Conservation (phyloP, 2,113 vertebrate genomes). For the Bubalus kerabau region DNA sequence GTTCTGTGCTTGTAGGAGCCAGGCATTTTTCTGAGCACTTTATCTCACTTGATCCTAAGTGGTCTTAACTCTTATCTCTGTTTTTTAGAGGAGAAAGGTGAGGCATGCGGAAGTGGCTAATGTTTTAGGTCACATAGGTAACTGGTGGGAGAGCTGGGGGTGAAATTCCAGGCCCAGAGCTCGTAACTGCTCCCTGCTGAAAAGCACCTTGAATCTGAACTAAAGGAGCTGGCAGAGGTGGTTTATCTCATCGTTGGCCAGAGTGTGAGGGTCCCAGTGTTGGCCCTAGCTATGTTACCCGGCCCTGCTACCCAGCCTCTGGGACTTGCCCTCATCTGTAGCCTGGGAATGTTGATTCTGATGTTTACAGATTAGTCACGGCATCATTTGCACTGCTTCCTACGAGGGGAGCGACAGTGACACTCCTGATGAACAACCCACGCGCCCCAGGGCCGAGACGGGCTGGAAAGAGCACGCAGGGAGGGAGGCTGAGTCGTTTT, state of each 20-base stretch:
- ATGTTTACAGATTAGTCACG: not conserved
- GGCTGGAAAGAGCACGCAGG: rapidly evolving
- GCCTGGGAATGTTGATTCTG: not conserved
- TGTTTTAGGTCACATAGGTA: not conserved
- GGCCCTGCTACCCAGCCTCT: not conserved
- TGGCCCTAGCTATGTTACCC: not conserved
- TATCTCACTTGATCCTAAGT: not conserved
- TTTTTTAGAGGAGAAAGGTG: not conserved
- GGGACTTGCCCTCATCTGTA: not conserved
- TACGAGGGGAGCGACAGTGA: not conserved
- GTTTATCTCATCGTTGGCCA: not conserved
- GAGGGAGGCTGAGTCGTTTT: not conserved
- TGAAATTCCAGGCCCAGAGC: not conserved
- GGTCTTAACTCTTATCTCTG: not conserved
- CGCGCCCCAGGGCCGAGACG: not conserved
- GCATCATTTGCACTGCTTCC: not conserved
- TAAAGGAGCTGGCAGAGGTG: not conserved
- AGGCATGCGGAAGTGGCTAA: not conserved
- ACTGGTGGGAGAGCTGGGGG: not conserved
- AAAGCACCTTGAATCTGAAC: not conserved
- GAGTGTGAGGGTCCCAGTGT: not conserved
- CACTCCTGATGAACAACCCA: not conserved
- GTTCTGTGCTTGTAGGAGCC: too few relatives aligned
- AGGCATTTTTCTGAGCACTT: not conserved
- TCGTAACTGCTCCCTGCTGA: not conserved